These are phyloP conservation scores for Chaetophractus vellerosus DNA, from an alignment of 2,797 vertebrate species.

Conservation along the genomic window DNA sequence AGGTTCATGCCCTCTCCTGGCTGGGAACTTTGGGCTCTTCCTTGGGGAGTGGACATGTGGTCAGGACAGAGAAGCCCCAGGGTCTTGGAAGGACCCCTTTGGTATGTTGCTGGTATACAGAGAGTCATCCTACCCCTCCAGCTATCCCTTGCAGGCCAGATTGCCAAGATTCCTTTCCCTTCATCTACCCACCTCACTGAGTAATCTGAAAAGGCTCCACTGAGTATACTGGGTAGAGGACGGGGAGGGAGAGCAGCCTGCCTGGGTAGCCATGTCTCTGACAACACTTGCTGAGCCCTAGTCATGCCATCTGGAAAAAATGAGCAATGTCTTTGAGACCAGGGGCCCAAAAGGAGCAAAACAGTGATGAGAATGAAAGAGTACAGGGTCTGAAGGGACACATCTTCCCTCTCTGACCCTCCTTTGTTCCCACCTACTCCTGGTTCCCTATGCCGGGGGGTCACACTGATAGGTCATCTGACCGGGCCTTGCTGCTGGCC, in stretches of 20 bases:
- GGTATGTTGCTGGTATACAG: not conserved
- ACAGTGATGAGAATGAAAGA: not conserved
- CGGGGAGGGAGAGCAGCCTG: not conserved
- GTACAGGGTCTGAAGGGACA: not conserved
- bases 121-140: not conserved
- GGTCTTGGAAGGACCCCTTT: not conserved
- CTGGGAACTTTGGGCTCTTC: not conserved
- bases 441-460: not conserved
- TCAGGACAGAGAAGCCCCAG: not conserved
- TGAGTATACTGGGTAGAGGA: not conserved
- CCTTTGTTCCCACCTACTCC: not conserved
- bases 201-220: not conserved
- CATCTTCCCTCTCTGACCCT: constrained; percentile 8
- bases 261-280: not conserved
- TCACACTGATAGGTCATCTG: constrained; percentile 96
- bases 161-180: not conserved
- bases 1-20: not conserved
- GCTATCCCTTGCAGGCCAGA: not conserved
- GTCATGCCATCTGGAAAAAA: not conserved
- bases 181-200: not conserved
- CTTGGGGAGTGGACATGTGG: not conserved
- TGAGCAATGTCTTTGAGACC: constrained; percentile 42
- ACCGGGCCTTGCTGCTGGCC: constrained; percentile 94
- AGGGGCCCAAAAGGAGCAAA: not conserved
- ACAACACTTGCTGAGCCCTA: not conserved